Evolutionary conservation across 2,888 invertebrate genomes (phyloP).

Genomic region (Herminia tarsipennalis): DNA sequence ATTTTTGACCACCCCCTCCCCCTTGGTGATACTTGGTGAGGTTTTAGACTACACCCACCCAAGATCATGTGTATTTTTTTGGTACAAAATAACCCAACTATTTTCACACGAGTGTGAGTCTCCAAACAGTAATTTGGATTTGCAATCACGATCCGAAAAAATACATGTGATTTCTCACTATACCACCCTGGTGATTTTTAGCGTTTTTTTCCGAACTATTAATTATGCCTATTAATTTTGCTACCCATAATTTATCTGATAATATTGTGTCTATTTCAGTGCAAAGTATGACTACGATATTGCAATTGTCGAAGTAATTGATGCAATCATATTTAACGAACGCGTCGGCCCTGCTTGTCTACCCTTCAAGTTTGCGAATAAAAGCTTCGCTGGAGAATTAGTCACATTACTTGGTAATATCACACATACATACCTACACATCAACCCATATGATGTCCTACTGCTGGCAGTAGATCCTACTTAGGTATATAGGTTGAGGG

Average conservation of each 20-base stretch:
- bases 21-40: too few relatives aligned
- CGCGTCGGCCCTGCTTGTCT: conserved; percentile 87
- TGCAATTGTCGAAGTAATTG: conserved; percentile 69
- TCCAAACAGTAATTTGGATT: too few relatives aligned
- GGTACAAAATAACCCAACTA: too few relatives aligned
- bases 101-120: too few relatives aligned
- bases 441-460: background rate
- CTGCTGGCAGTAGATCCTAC: background rate
- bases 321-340: conserved; percentile 73
- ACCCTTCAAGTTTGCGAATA: conserved; percentile 80
- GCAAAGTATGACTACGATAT: conserved; percentile 81
- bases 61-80: too few relatives aligned
- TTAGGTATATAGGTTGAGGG: background rate
- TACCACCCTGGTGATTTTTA: too few relatives aligned
- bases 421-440: background rate
- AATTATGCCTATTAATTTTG: too few relatives aligned
- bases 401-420: conserved; percentile 62
- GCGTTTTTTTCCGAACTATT: too few relatives aligned
- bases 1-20: too few relatives aligned
- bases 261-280: conserved; percentile 42
- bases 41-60: too few relatives aligned
- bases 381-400: conserved; percentile 57
- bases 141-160: too few relatives aligned
- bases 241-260: background rate
- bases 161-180: too few relatives aligned